These are phyloP conservation scores for Halcyon leucocephala DNA, from an alignment of 2,797 vertebrate species.

Conservation along the genomic window DNA sequence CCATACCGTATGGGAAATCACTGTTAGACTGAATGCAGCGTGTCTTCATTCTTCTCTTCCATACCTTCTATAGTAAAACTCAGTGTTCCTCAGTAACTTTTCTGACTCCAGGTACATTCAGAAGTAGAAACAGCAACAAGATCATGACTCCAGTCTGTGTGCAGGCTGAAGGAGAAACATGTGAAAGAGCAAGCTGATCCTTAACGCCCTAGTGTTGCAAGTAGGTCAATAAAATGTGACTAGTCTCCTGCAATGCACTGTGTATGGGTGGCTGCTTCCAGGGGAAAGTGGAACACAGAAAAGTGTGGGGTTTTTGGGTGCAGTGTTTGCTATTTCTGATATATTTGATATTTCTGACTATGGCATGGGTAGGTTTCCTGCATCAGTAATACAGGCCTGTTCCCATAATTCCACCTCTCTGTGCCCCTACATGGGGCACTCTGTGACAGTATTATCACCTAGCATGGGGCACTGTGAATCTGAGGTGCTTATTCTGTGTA, in stretches of 20 bases:
- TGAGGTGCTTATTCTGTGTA: background rate
- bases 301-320: background rate
- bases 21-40: background rate
- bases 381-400: background rate
- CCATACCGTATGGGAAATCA: background rate
- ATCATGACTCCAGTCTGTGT: fast-evolving
- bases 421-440: fast-evolving
- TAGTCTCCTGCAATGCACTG: background rate
- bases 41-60: background rate
- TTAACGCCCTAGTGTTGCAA: background rate
- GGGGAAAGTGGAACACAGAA: background rate
- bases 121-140: background rate
- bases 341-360: background rate
- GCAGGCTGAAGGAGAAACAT: background rate
- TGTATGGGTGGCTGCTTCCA: background rate
- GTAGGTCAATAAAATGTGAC: background rate
- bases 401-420: background rate
- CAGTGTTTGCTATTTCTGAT: background rate
- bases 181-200: background rate
- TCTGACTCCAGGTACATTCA: background rate
- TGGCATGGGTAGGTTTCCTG: background rate
- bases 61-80: background rate
- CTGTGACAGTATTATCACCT: background rate
- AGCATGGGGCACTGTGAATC: background rate
- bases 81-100: background rate